Evolutionary conservation across 1,140 invertebrate species (phyloP), one percentile per base, ranked within the genome.

Genomic region (Zaprionus africanus): DNA sequence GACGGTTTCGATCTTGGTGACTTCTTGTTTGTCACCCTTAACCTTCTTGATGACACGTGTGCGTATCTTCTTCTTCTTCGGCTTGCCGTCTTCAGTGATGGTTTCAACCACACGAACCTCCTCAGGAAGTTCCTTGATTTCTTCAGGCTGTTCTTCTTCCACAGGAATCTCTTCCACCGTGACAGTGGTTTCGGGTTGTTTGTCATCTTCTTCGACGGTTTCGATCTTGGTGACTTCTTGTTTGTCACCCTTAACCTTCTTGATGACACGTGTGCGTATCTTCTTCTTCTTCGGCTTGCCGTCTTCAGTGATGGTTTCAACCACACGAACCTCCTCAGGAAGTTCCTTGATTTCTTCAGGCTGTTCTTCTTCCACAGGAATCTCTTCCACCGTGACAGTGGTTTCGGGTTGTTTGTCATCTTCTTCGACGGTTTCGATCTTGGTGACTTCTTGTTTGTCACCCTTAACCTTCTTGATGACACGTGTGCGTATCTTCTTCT

Each of bases 341-440:
- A 67, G 76, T 49, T 93, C 91, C 67, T 78, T 77, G 2, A 92
- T 77, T 78, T 92, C 73, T 36, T 19, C 90, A 9, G 80, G 46
- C 38, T 78, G 62, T 62, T 92, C 67, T 65, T 92, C 82, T 43
- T 80, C 71, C 7, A 77, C 31, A 38, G 63, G 76, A 41, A 43
- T 69, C 54, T 86, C 74, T 63, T 84, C 75, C 41, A 80, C 81
- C 51, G 43, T 79, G 46, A 77, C 87, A 51, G 91, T 90, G 38
- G 90, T 90, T 72, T 93, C 79, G 22, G 93, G 92, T 51, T 79
- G 69, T 74, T 93, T 92, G 43, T 93, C 92, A 65, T 94, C 93
- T 86, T 94, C 93, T 83, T 94, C 92, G 49, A 94, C 80, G 24
- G 93, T 93, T n/a, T 93, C 92, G 64, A 93, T 93, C 90, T 94